Evolutionary conservation across 2,888 invertebrate species (phyloP).

Genomic region (Metopia argyrocephala): DNA sequence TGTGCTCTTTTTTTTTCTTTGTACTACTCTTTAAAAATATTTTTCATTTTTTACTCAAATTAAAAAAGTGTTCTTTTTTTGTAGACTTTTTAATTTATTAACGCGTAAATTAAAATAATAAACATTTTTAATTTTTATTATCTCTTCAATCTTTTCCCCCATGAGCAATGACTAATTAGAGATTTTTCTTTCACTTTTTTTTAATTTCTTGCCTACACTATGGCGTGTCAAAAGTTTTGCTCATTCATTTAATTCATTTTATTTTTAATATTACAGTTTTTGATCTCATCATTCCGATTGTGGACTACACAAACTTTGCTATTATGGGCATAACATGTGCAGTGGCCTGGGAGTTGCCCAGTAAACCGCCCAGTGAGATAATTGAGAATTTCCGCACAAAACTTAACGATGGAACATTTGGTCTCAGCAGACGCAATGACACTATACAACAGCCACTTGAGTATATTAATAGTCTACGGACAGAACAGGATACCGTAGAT

Average conservation of each 20-base stretch:
- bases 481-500: background rate
- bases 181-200: background rate
- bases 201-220: background rate
- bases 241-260: constrained; percentile 39
- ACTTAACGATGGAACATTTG: constrained; percentile 73
- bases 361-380: constrained; percentile 80
- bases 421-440: constrained; percentile 72
- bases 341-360: constrained; percentile 87
- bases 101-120: background rate
- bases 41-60: no score
- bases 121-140: constrained; percentile 22
- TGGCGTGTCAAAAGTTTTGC: constrained; percentile 38
- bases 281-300: constrained; percentile 77
- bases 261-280: constrained; percentile 68
- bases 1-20: background rate
- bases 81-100: background rate
- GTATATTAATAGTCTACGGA: constrained; percentile 61
- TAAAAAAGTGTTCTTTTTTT: no score
- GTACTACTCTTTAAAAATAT: background rate
- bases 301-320: constrained; percentile 79
- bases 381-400: constrained; percentile 73
- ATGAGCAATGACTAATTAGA: no score
- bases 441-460: constrained; percentile 58
- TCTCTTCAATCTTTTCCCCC: no score
- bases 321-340: constrained; percentile 87